Evolutionary conservation across 1,140 invertebrate species (phyloP), one percentile per base, ranked within the genome.

Genomic region (Diprion similis): DNA sequence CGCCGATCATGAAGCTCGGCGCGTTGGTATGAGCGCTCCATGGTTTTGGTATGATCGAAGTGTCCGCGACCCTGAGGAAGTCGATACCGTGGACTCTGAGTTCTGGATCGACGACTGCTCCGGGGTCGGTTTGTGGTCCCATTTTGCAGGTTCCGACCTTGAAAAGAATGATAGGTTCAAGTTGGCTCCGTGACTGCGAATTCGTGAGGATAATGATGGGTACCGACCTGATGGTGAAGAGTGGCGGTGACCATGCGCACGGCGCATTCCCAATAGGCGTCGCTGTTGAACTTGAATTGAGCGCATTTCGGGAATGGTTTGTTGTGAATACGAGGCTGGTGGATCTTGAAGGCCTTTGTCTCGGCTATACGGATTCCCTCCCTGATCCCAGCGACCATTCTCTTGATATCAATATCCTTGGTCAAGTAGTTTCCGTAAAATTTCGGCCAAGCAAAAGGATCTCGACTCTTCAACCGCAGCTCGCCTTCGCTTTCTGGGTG

Each of bases 341-440:
- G 64, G 47, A 85, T 80, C 72, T 83, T 78, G 48, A 92, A 89
- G 0, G 85, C 76, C 48, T 86, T 77, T 0, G 91, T 91, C 45
- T 89, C 80, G 18, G 85, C 80, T 6, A 92, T 76, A 73, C 88
- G 87, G 18, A 90, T 71, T 15, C 78, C 80, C 75, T 89, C 86
- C 76, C 87, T 89, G 11, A 89, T 87, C 46, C 89, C 90, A 79
- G 88, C 89, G 8, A 92, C 81, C 70, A 92, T 83, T 13, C 85
- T 87, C 15, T 86, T 71, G 19, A 92, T 76, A 80, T 93, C 92
- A n/a, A 86, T 82, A 68, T 81, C 73, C 67, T 46, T 75, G 81
- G 87, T 84, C 66, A 94, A 90, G 78, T 93, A 94, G 75, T 93
- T 92, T 0, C 93, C 92, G 82, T 94, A 90, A 66, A 96, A 89